Percentiles rank a stretch among this genome's conserved stretches.
Evolutionary conservation across 2,888 invertebrate species (phyloP).

Genomic region (Cylloceria caligata): DNA sequence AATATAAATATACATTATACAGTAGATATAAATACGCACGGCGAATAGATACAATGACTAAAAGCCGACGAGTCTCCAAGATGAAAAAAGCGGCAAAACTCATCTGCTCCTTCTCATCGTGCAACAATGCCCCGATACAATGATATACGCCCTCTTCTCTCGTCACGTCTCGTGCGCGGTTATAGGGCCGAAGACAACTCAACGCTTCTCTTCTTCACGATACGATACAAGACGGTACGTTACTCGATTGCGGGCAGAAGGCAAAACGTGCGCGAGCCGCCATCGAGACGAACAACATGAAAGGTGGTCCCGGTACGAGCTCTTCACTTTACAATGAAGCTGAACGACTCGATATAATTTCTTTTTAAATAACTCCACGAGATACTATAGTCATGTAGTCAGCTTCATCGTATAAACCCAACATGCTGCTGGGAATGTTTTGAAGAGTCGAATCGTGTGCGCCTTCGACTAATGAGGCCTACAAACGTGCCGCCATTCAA

Average conservation of each 20-base stretch:
- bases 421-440: slow-evolving; percentile 46
- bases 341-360: slow-evolving; percentile 13
- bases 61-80: slow-evolving; percentile 61
- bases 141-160: slow-evolving; percentile 73
- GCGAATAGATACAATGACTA: slow-evolving; percentile 58
- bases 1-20: slow-evolving; percentile 10
- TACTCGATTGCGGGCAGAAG: slow-evolving; percentile 6
- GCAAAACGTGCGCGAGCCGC: slow-evolving; percentile 23
- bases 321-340: slow-evolving; percentile 26
- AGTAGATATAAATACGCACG: slow-evolving; percentile 20
- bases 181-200: slow-evolving; percentile 19
- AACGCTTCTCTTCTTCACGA: slow-evolving; percentile 30
- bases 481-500: slow-evolving; percentile 67
- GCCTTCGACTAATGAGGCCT: slow-evolving; percentile 62
- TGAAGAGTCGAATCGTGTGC: slow-evolving; percentile 52
- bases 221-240: background rate
- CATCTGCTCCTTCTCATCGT: slow-evolving; percentile 75
- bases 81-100: slow-evolving; percentile 75
- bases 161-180: slow-evolving; percentile 11
- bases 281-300: slow-evolving; percentile 41
- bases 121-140: slow-evolving; percentile 79
- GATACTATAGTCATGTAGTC: background rate
- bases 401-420: slow-evolving; percentile 19
- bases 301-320: slow-evolving; percentile 36
- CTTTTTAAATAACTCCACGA: slow-evolving; percentile 1